These are phyloP conservation scores for Amphipyra tragopoginis DNA, from an alignment of 2,888 invertebrate species.

Conservation along the genomic window DNA sequence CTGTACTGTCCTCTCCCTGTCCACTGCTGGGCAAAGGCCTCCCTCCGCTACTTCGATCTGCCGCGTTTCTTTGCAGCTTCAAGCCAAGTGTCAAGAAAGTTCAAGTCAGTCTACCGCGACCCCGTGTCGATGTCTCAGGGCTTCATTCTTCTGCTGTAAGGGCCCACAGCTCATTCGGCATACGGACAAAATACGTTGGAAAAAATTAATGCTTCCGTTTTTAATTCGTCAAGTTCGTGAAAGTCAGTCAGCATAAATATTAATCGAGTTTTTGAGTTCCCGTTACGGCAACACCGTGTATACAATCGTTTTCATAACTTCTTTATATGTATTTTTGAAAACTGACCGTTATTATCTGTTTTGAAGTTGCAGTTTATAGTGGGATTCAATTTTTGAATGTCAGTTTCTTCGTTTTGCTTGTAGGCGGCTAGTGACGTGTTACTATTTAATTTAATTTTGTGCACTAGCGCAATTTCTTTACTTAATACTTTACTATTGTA, in stretches of 20 bases:
- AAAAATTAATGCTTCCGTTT: not conserved
- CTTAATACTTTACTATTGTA: slow-evolving; percentile 22
- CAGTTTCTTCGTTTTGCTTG: slow-evolving; percentile 29
- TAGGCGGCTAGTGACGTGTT: slow-evolving; percentile 18
- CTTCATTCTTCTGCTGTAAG: too few species aligned
- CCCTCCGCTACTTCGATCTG: too few species aligned
- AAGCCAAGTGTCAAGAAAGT: too few species aligned
- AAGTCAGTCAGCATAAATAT: slow-evolving; percentile 4
- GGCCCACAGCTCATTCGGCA: too few species aligned
- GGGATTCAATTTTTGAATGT: slow-evolving; percentile 19
- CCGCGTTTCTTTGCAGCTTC: not conserved
- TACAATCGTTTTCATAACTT: not conserved
- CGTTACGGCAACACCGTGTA: slow-evolving; percentile 10
- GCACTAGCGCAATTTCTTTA: slow-evolving; percentile 13
- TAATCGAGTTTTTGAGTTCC: slow-evolving; percentile 1
- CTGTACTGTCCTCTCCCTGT: too few species aligned
- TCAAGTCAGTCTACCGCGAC: too few species aligned
- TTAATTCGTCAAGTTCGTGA: not conserved
- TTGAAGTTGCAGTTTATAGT: slow-evolving; percentile 21
- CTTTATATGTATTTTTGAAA: not conserved
- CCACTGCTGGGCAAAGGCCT: too few species aligned
- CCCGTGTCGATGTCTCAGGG: too few species aligned
- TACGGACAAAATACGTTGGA: too few species aligned
- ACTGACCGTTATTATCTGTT: not conserved
- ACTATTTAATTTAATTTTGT: slow-evolving; percentile 22